Base-by-base conservation (phyloP, 1,140 invertebrate genomes). In the Ganaspis sp. region DNA sequence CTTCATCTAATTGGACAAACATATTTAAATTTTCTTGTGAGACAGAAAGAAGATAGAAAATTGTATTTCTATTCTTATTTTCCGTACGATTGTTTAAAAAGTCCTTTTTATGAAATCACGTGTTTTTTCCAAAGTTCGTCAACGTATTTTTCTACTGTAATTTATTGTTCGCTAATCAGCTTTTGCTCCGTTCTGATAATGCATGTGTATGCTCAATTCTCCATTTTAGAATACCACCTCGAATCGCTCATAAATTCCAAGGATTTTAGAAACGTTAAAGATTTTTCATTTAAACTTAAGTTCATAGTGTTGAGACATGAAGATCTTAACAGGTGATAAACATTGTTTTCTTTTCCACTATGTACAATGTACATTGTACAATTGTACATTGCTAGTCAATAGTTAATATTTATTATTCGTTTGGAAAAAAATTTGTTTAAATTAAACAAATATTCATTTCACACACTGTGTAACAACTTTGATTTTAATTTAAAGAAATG, bases 41-140 rank as follows among this genome's bases (percentile, higher is more conserved):
- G 21, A 21, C 4, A 1, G 12, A 0, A 0, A 12, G 23, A 29
- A 12, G 5, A 12, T 26, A 58, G 54, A 26, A 9, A 58, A 23
- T 58, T 9, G 11, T 26, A 26, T 58, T 58, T 21, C 26, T 9
- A 29, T 4, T 72, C 75, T 12, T 80, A 54, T 21, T 92, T 92
- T 70, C 92, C 92, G 0, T 92, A 92, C 74, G 84, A 92, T 73
- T 87, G 84, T 0, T 82, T 83, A n/a, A 84, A 84, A 38, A 89
- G 88, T 4, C 91, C 91, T 12, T 87, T 88, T 4, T 93, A 90
- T 75, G 90, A 92, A 80, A 40, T 92, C 9, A 91, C 91, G 0
- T 92, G 90, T 69, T 2, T 81, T 0, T 88, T 92, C 34, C 92
- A 93, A 82, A 79, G 90, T 1, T 69, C 86, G 0, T 88, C 89